Conservation (phyloP, 2,888 invertebrate species). For the Metacarcinus magister region DNA sequence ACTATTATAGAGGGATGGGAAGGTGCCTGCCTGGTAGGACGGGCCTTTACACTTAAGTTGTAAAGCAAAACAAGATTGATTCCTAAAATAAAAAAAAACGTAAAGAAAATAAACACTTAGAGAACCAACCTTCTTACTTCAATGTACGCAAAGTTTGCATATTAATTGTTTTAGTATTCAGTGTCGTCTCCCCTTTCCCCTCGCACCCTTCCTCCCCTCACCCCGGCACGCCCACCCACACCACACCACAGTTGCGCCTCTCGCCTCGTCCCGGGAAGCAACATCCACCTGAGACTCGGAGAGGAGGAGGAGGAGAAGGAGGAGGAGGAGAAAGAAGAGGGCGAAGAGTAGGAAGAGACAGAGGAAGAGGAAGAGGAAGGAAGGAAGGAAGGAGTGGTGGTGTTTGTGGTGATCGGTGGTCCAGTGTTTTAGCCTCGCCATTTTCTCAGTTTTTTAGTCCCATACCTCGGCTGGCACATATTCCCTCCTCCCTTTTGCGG, state of each 20-base stretch:
- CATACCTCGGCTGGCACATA: conserved; percentile 75
- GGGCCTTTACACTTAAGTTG: not conserved
- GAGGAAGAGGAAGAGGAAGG: not conserved
- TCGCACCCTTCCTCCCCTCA: not conserved
- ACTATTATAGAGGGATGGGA: not conserved
- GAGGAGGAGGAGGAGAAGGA: conserved; percentile 21
- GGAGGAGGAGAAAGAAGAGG: not conserved
- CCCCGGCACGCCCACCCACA: not conserved
- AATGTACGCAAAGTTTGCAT: too few species aligned
- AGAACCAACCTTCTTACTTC: too few species aligned
- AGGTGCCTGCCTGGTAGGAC: not conserved
- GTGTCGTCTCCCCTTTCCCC: too few species aligned
- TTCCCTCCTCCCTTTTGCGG: conserved; percentile 79
- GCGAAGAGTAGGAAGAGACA: not conserved
- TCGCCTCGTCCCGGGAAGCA: not conserved
- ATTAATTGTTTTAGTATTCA: too few species aligned
- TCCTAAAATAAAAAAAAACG: not conserved
- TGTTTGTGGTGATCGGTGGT: not conserved
- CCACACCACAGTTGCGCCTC: not conserved
- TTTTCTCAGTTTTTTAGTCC: conserved; percentile 75
- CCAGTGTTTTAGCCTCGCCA: conserved; percentile 76
- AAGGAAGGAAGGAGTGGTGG: not conserved
- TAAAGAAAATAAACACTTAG: not conserved
- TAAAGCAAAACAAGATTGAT: not conserved
- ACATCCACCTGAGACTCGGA: not conserved